Percentiles rank a stretch among this genome's conserved stretches.
Evolutionary conservation across 2,797 vertebrate species (phyloP).

Genomic region (Pteronotus mesoamericanus): DNA sequence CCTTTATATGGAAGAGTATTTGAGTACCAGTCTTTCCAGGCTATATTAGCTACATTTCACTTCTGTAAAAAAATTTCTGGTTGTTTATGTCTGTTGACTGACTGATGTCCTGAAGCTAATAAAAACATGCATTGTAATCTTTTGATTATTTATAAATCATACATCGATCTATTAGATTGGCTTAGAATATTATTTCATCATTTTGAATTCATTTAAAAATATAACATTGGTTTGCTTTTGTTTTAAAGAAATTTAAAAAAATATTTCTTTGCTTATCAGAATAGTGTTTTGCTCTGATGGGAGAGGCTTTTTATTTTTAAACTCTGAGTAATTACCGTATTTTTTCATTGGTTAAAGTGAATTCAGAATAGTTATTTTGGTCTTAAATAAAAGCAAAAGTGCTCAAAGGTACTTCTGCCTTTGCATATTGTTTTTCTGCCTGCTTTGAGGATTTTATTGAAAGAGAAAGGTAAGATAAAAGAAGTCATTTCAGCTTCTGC

Average conservation of each 20-base stretch:
- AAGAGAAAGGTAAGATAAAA: slow-evolving; percentile 13
- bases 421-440: background rate
- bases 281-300: slow-evolving; percentile 23
- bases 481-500: background rate
- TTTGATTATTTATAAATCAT: background rate
- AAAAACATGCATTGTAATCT: background rate
- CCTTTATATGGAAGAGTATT: background rate
- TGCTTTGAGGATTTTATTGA: slow-evolving; percentile 15
- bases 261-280: slow-evolving; percentile 1
- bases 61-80: background rate
- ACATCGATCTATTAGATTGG: background rate
- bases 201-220: slow-evolving; percentile 4
- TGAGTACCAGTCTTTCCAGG: background rate
- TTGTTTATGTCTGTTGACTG: background rate
- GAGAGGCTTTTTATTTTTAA: background rate
- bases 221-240: slow-evolving; percentile 8
- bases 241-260: background rate
- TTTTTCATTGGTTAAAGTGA: slow-evolving; percentile 41
- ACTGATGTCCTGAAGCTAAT: background rate
- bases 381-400: slow-evolving; percentile 18
- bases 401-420: background rate
- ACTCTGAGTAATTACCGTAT: background rate
- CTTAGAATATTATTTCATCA: slow-evolving; percentile 5
- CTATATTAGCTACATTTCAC: background rate
- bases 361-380: slow-evolving; percentile 11